Evolutionary conservation across 23 tunicate species (phyloP).

Genomic region (Aplidium turbinatum): DNA sequence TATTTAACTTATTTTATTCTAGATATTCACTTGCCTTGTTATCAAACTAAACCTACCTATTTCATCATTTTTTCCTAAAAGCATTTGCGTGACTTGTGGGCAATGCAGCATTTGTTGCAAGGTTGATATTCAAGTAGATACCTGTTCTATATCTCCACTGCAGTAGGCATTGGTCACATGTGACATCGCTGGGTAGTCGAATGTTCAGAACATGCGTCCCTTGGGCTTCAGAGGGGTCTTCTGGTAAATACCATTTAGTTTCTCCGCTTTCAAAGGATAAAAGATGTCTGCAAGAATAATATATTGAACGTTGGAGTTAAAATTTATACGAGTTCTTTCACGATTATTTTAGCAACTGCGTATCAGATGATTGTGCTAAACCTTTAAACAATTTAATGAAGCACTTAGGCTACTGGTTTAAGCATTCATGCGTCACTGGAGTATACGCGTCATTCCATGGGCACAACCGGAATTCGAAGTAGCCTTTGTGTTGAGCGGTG

Average conservation of each 20-base stretch:
- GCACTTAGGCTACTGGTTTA: conserved; percentile 40
- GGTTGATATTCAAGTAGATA: no score
- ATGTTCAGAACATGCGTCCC: not conserved
- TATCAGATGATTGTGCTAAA: no score
- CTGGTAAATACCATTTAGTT: not conserved
- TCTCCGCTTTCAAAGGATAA: not conserved
- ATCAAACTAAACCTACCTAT: no score
- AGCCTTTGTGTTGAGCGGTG: conserved; percentile 59
- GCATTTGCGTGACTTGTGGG: no score
- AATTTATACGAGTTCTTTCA: no score
- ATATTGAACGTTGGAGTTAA: no score
- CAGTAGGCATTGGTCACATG: not conserved
- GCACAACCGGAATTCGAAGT: conserved; percentile 60
- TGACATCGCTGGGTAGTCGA: not conserved
- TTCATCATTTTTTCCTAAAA: no score
- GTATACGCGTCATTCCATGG: conserved; percentile 43
- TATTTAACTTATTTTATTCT: no score
- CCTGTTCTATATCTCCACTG: not conserved
- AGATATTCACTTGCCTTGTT: no score
- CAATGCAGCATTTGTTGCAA: no score
- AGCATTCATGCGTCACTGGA: conserved; percentile 52
- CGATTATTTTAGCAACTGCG: no score
- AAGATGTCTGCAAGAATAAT: not conserved
- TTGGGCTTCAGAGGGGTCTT: not conserved
- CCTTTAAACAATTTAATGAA: no score